phyloP scores from a whole-genome alignment of 2,113 vertebrate species.

The Ranitomeya imitator region DNA sequence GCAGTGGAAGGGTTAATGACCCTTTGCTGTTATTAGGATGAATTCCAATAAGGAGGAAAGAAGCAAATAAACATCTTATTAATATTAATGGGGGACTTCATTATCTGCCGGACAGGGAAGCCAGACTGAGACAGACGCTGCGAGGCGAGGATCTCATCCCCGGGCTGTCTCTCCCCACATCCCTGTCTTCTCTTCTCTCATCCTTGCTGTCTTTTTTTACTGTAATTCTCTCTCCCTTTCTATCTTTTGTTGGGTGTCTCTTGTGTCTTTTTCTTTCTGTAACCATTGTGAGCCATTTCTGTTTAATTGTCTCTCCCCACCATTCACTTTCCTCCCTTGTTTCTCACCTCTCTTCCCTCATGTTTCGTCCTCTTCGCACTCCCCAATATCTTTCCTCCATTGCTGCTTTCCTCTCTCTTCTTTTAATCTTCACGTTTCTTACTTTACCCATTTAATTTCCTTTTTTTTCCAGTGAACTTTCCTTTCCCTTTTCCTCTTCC shows the following conservation, averaged over 20 bases:
- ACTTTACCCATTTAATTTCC: too few species aligned
- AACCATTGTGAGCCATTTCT: not conserved
- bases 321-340: too few species aligned
- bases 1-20: conserved; percentile 20
- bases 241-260: not conserved
- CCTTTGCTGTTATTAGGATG: not conserved
- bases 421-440: too few species aligned
- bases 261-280: not conserved
- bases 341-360: too few species aligned
- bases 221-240: not conserved
- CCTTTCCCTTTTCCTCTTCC: too few species aligned
- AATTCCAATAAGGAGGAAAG: conserved; percentile 32
- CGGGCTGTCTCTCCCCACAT: not conserved
- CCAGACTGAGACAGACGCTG: conserved; percentile 26
- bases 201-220: not conserved
- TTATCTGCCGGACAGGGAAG: conserved; percentile 60
- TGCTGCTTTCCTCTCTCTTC: too few species aligned
- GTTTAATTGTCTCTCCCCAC: not conserved
- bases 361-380: too few species aligned
- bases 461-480: too few species aligned
- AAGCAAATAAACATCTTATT: conserved; percentile 63
- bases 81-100: conserved; percentile 67
- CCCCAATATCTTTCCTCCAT: not conserved
- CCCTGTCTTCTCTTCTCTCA: not conserved
- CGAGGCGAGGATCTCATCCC: conserved; percentile 26